Evolutionary conservation across 2,888 invertebrate species (phyloP).

Genomic region (Netelia inedita): DNA sequence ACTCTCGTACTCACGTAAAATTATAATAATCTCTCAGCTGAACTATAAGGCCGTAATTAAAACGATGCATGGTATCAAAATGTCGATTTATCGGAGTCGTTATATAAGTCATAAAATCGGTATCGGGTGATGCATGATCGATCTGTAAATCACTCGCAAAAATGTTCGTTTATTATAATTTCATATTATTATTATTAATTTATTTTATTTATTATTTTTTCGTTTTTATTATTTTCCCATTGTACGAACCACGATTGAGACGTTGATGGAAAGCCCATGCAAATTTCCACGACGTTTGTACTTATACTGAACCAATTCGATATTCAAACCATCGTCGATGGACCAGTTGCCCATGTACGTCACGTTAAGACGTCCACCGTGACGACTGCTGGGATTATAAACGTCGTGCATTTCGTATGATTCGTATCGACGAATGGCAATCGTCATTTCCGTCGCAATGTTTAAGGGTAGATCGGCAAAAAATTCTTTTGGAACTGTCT

Average conservation of each 20-base stretch:
- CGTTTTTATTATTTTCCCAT: neutral
- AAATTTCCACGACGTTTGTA: slow-evolving; percentile 77
- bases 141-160: slow-evolving; percentile 65
- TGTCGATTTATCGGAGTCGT: slow-evolving; percentile 86
- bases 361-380: slow-evolving; percentile 74
- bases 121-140: slow-evolving; percentile 69
- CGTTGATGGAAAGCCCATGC: slow-evolving; percentile 75
- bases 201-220: neutral
- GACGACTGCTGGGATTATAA: slow-evolving; percentile 79
- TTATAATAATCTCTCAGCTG: slow-evolving; percentile 89
- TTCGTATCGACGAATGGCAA: slow-evolving; percentile 65
- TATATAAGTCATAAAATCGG: slow-evolving; percentile 84
- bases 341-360: slow-evolving; percentile 77
- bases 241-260: slow-evolving; percentile 74
- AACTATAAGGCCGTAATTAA: slow-evolving; percentile 87
- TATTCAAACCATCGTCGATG: slow-evolving; percentile 68
- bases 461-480: slow-evolving; percentile 73
- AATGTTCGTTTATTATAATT: neutral
- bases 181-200: neutral
- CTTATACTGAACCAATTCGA: slow-evolving; percentile 76
- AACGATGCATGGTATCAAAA: slow-evolving; percentile 88
- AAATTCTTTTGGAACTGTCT: slow-evolving; percentile 64
- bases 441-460: slow-evolving; percentile 76
- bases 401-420: slow-evolving; percentile 75
- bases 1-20: slow-evolving; percentile 86